These are phyloP conservation scores for Crypturellus tataupa DNA, from an alignment of 2,797 vertebrate species.

Conservation along the genomic window DNA sequence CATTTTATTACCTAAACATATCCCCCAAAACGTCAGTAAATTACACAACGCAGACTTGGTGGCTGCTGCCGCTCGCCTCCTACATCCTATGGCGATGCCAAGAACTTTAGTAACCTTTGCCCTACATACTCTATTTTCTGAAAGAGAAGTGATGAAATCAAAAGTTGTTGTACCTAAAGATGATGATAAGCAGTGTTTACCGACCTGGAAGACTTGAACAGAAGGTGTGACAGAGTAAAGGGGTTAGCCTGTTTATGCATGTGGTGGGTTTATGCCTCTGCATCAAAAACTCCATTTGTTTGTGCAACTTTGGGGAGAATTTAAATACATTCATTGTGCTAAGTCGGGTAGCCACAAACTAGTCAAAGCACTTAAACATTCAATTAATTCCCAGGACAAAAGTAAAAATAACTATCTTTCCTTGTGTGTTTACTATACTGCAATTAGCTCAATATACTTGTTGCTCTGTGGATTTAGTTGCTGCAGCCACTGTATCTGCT, in stretches of 20 bases:
- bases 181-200: background rate
- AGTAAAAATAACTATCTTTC: background rate
- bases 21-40: background rate
- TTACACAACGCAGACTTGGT: slow-evolving; percentile 28
- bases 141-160: background rate
- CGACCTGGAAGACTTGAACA: background rate
- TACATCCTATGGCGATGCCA: background rate
- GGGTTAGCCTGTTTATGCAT: fast-evolving
- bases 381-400: background rate
- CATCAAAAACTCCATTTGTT: background rate
- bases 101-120: slow-evolving; percentile 51
- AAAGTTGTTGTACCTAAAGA: background rate
- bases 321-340: background rate
- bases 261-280: background rate
- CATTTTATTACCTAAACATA: background rate
- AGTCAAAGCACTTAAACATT: background rate
- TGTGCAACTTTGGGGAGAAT: background rate
- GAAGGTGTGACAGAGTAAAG: background rate
- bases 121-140: slow-evolving; percentile 6
- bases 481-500: background rate
- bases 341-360: background rate
- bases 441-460: background rate
- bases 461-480: fast-evolving
- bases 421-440: background rate
- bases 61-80: slow-evolving; percentile 18